Conservation (phyloP, 30 jellyfish, hydroid and myxozoan genomes). For the Aurelia aurita complex sp. Pacific region DNA sequence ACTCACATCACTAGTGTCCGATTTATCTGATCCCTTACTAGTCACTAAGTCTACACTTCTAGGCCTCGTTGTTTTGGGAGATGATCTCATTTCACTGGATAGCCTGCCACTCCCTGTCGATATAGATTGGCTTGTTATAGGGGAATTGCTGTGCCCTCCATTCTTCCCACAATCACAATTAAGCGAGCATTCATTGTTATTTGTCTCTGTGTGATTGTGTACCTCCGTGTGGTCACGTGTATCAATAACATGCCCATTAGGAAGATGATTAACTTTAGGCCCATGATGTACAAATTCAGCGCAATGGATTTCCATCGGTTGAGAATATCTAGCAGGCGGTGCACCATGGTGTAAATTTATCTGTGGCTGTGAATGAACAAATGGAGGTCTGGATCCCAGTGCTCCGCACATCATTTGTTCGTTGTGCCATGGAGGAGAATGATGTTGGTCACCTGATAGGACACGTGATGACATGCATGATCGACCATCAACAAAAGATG, state of each 20-base stretch:
- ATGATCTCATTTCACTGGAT: constrained; percentile 15
- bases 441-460: constrained; percentile 34
- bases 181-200: constrained; percentile 27
- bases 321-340: constrained; percentile 48
- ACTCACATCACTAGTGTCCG: constrained; percentile 31
- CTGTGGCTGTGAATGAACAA: constrained; percentile 48
- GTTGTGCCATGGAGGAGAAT: constrained; percentile 61
- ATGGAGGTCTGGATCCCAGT: constrained; percentile 55
- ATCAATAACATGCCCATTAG: constrained; percentile 39
- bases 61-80: constrained; percentile 35
- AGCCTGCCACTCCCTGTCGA: constrained; percentile 12
- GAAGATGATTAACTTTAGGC: constrained; percentile 36
- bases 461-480: constrained; percentile 67
- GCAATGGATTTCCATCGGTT: constrained; percentile 44
- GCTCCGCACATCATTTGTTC: constrained; percentile 56
- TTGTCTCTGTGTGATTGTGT: constrained; percentile 9
- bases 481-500: constrained; percentile 45
- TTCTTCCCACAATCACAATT: constrained; percentile 54
- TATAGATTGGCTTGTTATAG: constrained; percentile 9
- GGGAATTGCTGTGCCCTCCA: constrained; percentile 22
- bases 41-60: constrained; percentile 22
- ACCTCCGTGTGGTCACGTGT: neutral
- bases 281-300: constrained; percentile 41
- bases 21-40: constrained; percentile 33
- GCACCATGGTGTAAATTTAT: constrained; percentile 41